Conservation (phyloP, 2,888 invertebrate genomes). For the Crepidodera aurea region DNA sequence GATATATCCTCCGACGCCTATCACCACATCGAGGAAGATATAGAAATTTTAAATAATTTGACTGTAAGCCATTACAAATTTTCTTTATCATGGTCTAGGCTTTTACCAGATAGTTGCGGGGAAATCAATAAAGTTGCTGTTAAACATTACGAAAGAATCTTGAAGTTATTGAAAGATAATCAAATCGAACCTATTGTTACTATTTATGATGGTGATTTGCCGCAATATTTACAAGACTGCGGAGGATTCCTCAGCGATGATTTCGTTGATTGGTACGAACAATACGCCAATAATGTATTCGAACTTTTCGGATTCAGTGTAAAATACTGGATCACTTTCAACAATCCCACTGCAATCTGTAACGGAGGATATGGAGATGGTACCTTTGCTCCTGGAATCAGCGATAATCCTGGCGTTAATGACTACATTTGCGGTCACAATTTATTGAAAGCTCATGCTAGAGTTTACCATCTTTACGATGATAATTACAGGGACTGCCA, state of each 20-base stretch:
- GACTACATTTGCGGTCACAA: slow-evolving; percentile 23
- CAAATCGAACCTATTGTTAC: slow-evolving; percentile 27
- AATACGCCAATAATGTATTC: slow-evolving; percentile 21
- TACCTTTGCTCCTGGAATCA: slow-evolving; percentile 8
- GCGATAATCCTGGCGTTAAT: slow-evolving; percentile 3
- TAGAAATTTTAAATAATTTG: slow-evolving; percentile 13
- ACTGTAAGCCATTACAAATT: slow-evolving; percentile 11
- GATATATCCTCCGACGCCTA: slow-evolving; percentile 7
- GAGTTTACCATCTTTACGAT: slow-evolving; percentile 21
- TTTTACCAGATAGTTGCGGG: neutral
- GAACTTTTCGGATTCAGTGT: slow-evolving; percentile 21
- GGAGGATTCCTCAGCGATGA: slow-evolving; percentile 19
- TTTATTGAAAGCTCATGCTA: slow-evolving; percentile 17
- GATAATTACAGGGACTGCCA: slow-evolving; percentile 11
- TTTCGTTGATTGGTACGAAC: slow-evolving; percentile 12
- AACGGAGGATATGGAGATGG: slow-evolving; percentile 24
- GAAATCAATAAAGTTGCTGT: neutral
- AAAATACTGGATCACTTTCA: slow-evolving; percentile 27
- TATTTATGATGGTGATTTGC: slow-evolving; percentile 24
- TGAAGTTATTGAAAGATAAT: slow-evolving; percentile 1
- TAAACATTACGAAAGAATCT: neutral
- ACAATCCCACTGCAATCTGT: slow-evolving; percentile 20
- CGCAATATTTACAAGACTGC: slow-evolving; percentile 21
- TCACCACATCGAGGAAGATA: slow-evolving; percentile 7
- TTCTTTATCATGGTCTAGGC: slow-evolving; percentile 12